Percentiles rank a stretch among this genome's conserved stretches.
phyloP scores from a whole-genome alignment of 2,888 invertebrate species.

The Bombyx huttoni region DNA sequence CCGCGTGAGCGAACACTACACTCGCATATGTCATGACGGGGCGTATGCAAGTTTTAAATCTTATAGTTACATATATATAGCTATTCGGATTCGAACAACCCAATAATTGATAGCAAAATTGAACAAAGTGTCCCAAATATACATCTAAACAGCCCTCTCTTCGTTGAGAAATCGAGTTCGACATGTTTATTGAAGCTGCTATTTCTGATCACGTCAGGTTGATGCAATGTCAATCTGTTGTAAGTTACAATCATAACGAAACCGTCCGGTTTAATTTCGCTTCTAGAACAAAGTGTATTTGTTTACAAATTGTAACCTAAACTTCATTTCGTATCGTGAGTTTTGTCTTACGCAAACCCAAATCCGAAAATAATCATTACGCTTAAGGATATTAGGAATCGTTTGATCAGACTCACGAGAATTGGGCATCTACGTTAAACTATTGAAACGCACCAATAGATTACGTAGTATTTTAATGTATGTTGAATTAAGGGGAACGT shows the following conservation, averaged over 20 bases:
- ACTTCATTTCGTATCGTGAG: slow-evolving; percentile 24
- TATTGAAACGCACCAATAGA: too few species aligned
- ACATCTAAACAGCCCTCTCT: background rate
- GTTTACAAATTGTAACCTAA: slow-evolving; percentile 19
- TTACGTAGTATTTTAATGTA: too few species aligned
- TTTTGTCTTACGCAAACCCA: slow-evolving; percentile 33
- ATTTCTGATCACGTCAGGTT: slow-evolving; percentile 28
- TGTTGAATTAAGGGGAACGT: too few species aligned
- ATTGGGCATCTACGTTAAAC: too few species aligned
- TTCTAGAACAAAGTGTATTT: slow-evolving; percentile 37
- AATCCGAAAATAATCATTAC: slow-evolving; percentile 45
- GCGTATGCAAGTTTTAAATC: too few species aligned
- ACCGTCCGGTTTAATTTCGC: slow-evolving; percentile 28
- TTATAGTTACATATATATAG: too few species aligned
- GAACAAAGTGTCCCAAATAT: too few species aligned
- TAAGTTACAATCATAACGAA: slow-evolving; percentile 14
- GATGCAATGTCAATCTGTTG: slow-evolving; percentile 38
- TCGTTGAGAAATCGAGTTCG: slow-evolving; percentile 17
- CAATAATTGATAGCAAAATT: too few species aligned
- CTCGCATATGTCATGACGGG: too few species aligned
- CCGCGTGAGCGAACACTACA: too few species aligned
- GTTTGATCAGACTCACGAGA: slow-evolving; percentile 2
- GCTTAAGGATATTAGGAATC: slow-evolving; percentile 26
- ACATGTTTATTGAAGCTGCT: slow-evolving; percentile 36
- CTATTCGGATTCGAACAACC: too few species aligned